phyloP scores from a whole-genome alignment of 2,113 vertebrate genomes.

The Syrmaticus mikado region DNA sequence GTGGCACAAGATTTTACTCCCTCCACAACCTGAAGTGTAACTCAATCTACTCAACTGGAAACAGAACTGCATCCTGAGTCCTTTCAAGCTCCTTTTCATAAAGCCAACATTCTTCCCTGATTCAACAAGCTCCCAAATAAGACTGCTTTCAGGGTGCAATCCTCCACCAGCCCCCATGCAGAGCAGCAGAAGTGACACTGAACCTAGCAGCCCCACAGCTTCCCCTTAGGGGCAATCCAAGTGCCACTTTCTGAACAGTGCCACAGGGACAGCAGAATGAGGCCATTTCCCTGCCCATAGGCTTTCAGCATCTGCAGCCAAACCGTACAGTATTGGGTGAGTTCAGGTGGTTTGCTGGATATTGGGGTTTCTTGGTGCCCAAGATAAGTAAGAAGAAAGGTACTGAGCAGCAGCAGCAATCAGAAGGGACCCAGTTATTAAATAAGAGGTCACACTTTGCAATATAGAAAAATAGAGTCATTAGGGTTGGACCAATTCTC shows the following conservation, averaged over 20 bases:
- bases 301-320: neutral
- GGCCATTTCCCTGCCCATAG: neutral
- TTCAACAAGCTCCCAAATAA: conserved; percentile 28
- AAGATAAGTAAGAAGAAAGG: neutral
- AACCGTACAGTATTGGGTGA: neutral
- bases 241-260: neutral
- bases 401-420: neutral
- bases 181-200: neutral
- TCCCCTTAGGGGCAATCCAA: neutral
- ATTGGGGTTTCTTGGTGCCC: neutral
- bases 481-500: too few species aligned
- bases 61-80: neutral
- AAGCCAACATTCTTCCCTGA: neutral
- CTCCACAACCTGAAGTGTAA: neutral
- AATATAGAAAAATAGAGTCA: neutral
- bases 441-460: neutral
- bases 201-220: neutral
- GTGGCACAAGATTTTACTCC: neutral
- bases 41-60: conserved; percentile 34
- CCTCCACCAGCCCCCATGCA: neutral
- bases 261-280: neutral
- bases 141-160: neutral
- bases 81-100: conserved; percentile 20
- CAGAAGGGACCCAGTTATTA: neutral
- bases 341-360: neutral